Evolutionary conservation across 2,797 vertebrate species (phyloP), one percentile per base, ranked within the genome.

Genomic region (Myotis myotis): DNA sequence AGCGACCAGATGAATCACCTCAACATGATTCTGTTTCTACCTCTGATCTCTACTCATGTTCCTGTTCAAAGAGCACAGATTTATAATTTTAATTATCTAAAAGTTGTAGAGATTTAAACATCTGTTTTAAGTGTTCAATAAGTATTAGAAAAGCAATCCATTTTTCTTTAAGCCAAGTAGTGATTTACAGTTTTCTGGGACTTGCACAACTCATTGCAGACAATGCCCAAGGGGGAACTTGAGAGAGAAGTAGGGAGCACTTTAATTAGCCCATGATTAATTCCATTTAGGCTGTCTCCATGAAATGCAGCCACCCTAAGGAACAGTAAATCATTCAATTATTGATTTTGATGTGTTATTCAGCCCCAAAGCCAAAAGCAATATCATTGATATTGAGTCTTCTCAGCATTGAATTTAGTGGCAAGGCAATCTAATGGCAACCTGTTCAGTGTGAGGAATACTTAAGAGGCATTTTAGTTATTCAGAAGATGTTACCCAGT

Each of bases 51-150:
- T 96, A 94, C 84, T 97, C 96, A 96, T 92, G 28, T 95, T 95
- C 93, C 86, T 97, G 87, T 97, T 98, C 97, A 97, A 98, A 83
- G 91, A 96, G 47, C 91, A 97, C 38, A 95, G 97, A 98, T 98
- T 98, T 98, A 98, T 97, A 97, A 97, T 98, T 98, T 98, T 97
- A 98, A 98, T 98, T 98, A 98, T 97, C 94, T 97, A 94, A 89
- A 92, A 96, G 95, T 95, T 94, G 87, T 97, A 97, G 94, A 98
- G 97, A 98, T 97, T 97, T 98, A 98, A 98, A 95, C 97, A 97
- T 97, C 96, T 97, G 96, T 97, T 98, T 98, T 95, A 98, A 97
- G 89, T 96, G 94, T 97, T 98, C 97, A 98, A 97, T 98, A 98
- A 97, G 96, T 96, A 98, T 98, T 98, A 98, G 95, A 97, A 97